phyloP scores from a whole-genome alignment of 1,140 invertebrate species.

The Dendroctonus ponderosae region DNA sequence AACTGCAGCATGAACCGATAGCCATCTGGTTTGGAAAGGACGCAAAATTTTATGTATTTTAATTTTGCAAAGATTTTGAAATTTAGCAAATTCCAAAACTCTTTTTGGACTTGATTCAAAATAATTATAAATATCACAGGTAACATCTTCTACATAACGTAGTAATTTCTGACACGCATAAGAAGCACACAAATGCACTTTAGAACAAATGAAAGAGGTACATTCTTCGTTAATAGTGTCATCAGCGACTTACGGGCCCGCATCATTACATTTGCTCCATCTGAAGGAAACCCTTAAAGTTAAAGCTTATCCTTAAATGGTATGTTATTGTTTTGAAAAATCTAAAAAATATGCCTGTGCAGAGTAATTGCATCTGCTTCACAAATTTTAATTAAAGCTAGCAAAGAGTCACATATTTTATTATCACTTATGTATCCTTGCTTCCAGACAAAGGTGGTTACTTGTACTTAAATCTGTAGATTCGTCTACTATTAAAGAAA shows the following conservation, averaged over 20 bases:
- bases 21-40: constrained; percentile 40
- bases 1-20: constrained; percentile 44
- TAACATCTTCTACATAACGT: constrained; percentile 38
- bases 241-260: constrained; percentile 45
- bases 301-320: constrained; percentile 47
- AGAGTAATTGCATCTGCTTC: background rate
- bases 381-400: constrained; percentile 1
- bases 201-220: constrained; percentile 48
- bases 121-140: constrained; percentile 38
- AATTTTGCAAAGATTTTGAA: constrained; percentile 41
- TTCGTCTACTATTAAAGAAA: constrained; percentile 51
- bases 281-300: constrained; percentile 50
- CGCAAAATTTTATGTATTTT: constrained; percentile 41
- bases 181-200: constrained; percentile 44
- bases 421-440: constrained; percentile 5
- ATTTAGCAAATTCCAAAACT: constrained; percentile 35
- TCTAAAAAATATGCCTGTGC: constrained; percentile 2
- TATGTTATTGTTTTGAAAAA: constrained; percentile 38
- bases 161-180: constrained; percentile 40
- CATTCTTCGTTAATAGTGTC: constrained; percentile 42
- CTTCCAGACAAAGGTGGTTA: constrained; percentile 47
- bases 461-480: constrained; percentile 43
- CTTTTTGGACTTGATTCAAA: constrained; percentile 34
- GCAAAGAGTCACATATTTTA: background rate
- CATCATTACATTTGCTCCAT: constrained; percentile 51